Conservation (phyloP, 2,888 invertebrate species). For the Coecobrya sp. region DNA sequence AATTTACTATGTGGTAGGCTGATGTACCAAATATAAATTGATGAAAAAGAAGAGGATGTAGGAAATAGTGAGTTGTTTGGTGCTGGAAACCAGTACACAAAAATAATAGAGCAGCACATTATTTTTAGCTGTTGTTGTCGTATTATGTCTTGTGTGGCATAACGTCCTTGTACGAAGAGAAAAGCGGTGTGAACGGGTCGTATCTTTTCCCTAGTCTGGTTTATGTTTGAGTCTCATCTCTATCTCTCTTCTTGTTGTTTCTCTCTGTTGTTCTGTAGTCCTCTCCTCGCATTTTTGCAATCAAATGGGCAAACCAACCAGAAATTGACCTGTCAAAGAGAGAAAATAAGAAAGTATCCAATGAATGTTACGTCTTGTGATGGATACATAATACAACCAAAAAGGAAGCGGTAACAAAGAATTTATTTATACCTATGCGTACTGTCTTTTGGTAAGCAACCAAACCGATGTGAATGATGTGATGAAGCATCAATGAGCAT, state of each 20-base stretch:
- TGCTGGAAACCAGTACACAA: constrained; percentile 10
- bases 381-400: not conserved
- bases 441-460: not conserved
- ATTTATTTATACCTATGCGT: not conserved
- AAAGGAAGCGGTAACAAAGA: not conserved
- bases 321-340: constrained; percentile 80
- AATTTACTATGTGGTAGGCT: constrained; percentile 75
- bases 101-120: constrained; percentile 48
- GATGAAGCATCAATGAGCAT: constrained; percentile 65
- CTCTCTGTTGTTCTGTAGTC: constrained; percentile 15
- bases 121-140: constrained; percentile 24
- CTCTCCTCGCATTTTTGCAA: constrained; percentile 70
- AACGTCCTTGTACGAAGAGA: not conserved
- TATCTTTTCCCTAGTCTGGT: constrained; percentile 2
- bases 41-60: constrained; percentile 54
- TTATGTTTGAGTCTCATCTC: constrained; percentile 29
- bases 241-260: constrained; percentile 36
- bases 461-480: constrained; percentile 67
- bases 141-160: constrained; percentile 26
- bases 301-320: constrained; percentile 80
- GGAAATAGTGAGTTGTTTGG: constrained; percentile 39
- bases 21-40: constrained; percentile 71
- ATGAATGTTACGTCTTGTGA: constrained; percentile 60
- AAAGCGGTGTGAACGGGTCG: not conserved
- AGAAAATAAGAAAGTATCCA: constrained; percentile 72